These are phyloP conservation scores for Amphilophus citrinellus DNA, from an alignment of 2,113 vertebrate genomes.

Conservation along the genomic window DNA sequence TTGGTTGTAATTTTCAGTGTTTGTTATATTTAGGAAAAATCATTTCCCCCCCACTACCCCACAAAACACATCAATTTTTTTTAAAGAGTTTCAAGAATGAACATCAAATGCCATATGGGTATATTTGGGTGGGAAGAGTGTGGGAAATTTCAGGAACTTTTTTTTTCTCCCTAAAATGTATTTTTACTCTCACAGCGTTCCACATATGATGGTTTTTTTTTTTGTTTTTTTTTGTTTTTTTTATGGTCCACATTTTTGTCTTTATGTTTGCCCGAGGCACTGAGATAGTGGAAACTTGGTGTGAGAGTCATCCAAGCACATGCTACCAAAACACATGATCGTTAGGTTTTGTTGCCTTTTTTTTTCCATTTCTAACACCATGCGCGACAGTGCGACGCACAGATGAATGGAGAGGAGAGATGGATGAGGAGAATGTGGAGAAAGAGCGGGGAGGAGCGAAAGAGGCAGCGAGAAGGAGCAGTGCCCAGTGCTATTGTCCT, in stretches of 20 bases:
- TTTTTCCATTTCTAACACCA: conserved; percentile 16
- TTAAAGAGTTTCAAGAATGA: background rate
- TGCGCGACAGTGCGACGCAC: background rate
- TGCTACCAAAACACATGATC: conserved; percentile 47
- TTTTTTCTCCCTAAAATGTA: background rate
- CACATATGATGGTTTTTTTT: background rate
- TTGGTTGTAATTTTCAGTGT: background rate
- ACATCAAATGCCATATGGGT: background rate
- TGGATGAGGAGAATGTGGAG: conserved; percentile 53
- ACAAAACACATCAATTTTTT: background rate
- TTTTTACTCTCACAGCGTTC: background rate
- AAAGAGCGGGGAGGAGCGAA: conserved; percentile 51
- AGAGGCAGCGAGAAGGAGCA: conserved; percentile 56
- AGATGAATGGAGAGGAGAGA: conserved; percentile 57
- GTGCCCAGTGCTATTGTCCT: conserved; percentile 76
- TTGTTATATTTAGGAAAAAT: background rate
- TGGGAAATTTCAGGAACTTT: background rate
- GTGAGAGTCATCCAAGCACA: conserved; percentile 9
- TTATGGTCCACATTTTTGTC: background rate
- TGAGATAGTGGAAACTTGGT: conserved; percentile 21
- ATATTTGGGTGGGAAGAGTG: background rate
- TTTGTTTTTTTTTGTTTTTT: background rate
- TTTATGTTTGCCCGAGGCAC: conserved; percentile 6
- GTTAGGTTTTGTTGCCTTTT: conserved; percentile 39
- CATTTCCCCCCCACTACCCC: no score